Base-by-base conservation (phyloP, 2,113 vertebrate species). In the Datnioides undecimradiatus region DNA sequence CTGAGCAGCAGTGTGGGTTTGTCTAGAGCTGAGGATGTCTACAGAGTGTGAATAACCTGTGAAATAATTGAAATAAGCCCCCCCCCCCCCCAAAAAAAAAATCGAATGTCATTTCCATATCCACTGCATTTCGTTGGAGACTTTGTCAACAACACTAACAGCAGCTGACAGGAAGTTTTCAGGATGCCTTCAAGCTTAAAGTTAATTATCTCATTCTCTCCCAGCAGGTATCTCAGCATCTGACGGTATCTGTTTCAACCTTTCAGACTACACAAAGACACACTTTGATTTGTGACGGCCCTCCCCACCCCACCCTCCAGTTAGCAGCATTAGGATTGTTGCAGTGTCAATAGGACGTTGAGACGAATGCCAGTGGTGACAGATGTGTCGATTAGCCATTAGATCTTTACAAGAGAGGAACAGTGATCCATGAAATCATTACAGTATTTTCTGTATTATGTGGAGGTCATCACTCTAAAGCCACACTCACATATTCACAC, bases 191-290 rank as follows among this genome's bases (percentile, higher is more conserved):
- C 8, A 8, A 70, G 81, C 70, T 66, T 55, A 82, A 77, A 84
- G 46, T 73, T 89, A 87, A 90, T 87, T 74, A 84, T 83, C 67
- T 77, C 16, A 2, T 69, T 74, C 0, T 3, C 60, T n/a, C 38
- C 31, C 11, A 5, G 46, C 45, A 43, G 63, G 17, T 52, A 33
- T 86, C 52, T 25, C n/a, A 8, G 21, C 19, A 67, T 74, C 52
- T 73, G 68, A 54, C 21, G 19, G 31, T 65, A 48, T 86, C 58
- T 48, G 36, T 55, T 74, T 65, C 48, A 46, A 65, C 76, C 59
- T 75, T 49, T 71, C 63, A 65, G 38, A 74, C 73, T 38, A 46
- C 71, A 51, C 79, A 76, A 46, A 75, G 76, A 25, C 64, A 10
- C 14, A 3, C 52, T 70, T 36, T 76, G 60, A 70, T 65, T 45